These are phyloP conservation scores for Dicyrtoma fusca DNA, from an alignment of 2,888 invertebrate species.

Conservation along the genomic window DNA sequence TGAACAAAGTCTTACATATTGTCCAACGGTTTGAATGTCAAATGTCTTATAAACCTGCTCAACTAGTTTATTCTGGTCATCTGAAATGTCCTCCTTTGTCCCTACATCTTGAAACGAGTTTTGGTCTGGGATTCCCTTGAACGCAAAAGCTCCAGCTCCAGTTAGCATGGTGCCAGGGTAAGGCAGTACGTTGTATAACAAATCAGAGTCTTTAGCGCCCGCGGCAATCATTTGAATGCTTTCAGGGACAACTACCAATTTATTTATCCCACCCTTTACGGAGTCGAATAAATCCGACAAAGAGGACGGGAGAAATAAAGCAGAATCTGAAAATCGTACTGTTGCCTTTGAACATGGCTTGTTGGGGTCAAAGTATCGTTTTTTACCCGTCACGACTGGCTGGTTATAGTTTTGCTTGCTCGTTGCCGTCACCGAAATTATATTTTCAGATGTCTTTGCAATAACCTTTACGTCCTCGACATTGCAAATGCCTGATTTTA, in stretches of 20 bases:
- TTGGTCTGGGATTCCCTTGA: neutral
- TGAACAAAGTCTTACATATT: neutral
- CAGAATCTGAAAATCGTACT: neutral
- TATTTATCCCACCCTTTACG: too few species aligned
- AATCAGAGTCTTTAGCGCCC: neutral
- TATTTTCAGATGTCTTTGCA: neutral
- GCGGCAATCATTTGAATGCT: neutral
- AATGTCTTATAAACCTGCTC: neutral
- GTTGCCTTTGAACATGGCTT: too few species aligned
- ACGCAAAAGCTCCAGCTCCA: neutral
- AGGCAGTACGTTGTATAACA: too few species aligned
- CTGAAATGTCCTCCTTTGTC: neutral
- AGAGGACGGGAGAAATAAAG: too few species aligned
- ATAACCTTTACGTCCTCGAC: neutral
- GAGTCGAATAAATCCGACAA: too few species aligned
- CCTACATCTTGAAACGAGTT: neutral
- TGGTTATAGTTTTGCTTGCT: too few species aligned
- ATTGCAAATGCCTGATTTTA: neutral
- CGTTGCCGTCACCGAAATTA: neutral
- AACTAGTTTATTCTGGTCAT: neutral
- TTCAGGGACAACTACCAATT: neutral
- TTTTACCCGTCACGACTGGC: too few species aligned
- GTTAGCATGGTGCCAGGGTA: neutral
- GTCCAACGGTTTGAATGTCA: neutral
- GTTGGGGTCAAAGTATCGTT: too few species aligned